phyloP scores from a whole-genome alignment of 2,888 invertebrate genomes.

The Mechanitis messenoides region DNA sequence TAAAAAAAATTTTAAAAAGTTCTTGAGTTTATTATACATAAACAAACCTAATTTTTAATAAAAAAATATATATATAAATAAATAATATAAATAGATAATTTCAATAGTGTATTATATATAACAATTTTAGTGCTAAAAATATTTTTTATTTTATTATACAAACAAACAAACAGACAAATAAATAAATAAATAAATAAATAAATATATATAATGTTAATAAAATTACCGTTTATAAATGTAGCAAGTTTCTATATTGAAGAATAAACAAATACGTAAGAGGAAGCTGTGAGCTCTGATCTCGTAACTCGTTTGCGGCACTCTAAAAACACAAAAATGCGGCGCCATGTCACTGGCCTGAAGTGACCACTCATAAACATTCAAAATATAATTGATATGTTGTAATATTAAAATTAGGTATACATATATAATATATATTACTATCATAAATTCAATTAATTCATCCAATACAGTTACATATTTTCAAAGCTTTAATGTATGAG shows the following conservation, averaged over 20 bases:
- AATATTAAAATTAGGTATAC: conserved; percentile 22
- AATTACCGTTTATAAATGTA: conserved; percentile 4
- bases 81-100: neutral
- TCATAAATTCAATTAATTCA: conserved; percentile 24
- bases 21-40: too few relatives aligned
- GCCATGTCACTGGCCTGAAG: conserved; percentile 66
- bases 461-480: conserved; percentile 21
- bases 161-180: too few relatives aligned
- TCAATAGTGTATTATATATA: too few relatives aligned
- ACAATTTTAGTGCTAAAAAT: too few relatives aligned
- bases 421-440: conserved; percentile 25
- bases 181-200: too few relatives aligned
- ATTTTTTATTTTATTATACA: too few relatives aligned
- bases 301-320: conserved; percentile 32
- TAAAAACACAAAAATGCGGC: conserved; percentile 39
- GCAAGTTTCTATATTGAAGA: conserved; percentile 5
- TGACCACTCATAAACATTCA: conserved; percentile 33
- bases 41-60: too few relatives aligned
- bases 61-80: neutral
- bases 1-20: too few relatives aligned
- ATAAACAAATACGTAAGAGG: conserved; percentile 22
- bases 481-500: too few relatives aligned
- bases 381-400: conserved; percentile 31
- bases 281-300: conserved; percentile 25
- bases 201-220: neutral